Conservation (phyloP, 2,888 invertebrate species). For the Phaedon cochleariae region DNA sequence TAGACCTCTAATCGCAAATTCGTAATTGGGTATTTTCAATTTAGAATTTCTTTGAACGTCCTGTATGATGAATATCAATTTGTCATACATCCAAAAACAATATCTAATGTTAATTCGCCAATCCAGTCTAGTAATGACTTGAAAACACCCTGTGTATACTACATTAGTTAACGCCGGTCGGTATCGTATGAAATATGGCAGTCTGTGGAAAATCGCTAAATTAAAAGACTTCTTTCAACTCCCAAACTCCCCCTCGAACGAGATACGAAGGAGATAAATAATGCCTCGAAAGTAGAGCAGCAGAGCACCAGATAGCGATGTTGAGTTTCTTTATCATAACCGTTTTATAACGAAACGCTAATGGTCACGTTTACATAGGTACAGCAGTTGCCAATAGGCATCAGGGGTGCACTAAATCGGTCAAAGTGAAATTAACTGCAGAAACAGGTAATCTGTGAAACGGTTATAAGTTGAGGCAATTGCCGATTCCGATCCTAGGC, state of each 20-base stretch:
- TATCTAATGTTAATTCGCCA: too few species aligned
- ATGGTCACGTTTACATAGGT: constrained; percentile 48
- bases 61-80: too few species aligned
- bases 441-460: constrained; percentile 57
- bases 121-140: too few species aligned
- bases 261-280: constrained; percentile 20
- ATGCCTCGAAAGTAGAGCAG: constrained; percentile 21
- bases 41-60: too few species aligned
- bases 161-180: too few species aligned
- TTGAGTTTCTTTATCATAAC: constrained; percentile 33
- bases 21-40: too few species aligned
- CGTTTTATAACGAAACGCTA: too few species aligned
- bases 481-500: constrained; percentile 55
- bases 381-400: constrained; percentile 45
- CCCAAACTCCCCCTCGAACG: neutral
- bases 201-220: neutral
- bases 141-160: too few species aligned
- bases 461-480: constrained; percentile 57
- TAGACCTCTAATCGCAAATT: too few species aligned
- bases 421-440: constrained; percentile 53
- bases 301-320: constrained; percentile 26
- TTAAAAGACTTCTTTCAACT: neutral
- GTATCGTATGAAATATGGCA: too few species aligned
- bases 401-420: constrained; percentile 52
- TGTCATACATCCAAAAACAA: too few species aligned